Evolutionary conservation across 2,797 vertebrate species (phyloP).

Genomic region (Gallinago solitaria): DNA sequence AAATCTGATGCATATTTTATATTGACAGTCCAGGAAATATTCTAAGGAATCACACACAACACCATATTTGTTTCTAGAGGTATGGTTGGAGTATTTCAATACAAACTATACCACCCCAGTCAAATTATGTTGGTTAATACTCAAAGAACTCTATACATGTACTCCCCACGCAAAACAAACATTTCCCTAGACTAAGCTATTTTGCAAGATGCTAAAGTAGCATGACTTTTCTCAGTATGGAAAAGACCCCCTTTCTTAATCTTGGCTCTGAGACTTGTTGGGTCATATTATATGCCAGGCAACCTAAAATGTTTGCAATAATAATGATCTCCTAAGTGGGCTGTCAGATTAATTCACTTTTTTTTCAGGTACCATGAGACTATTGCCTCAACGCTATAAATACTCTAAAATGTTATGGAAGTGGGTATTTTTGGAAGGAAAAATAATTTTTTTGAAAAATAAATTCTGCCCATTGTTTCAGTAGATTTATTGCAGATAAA

Average conservation of each 20-base stretch:
- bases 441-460: not conserved
- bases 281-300: not conserved
- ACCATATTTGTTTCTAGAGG: not conserved
- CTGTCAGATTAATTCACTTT: not conserved
- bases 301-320: conserved; percentile 18
- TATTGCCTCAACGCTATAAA: not conserved
- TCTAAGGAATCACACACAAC: not conserved
- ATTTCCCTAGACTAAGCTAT: not conserved
- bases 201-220: not conserved
- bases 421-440: not conserved
- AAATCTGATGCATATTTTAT: not conserved
- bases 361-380: not conserved
- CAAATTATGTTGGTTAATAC: not conserved
- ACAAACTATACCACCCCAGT: not conserved
- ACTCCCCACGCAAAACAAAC: not conserved
- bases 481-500: not conserved
- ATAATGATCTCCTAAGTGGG: not conserved
- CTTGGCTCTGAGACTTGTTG: not conserved
- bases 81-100: not conserved
- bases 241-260: not conserved
- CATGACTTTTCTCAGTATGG: not conserved
- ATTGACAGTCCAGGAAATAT: not conserved
- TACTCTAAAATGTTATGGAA: not conserved
- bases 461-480: not conserved
- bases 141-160: not conserved